Evolutionary conservation across 2,113 vertebrate species (phyloP).

Genomic region (Alligator mississippiensis): DNA sequence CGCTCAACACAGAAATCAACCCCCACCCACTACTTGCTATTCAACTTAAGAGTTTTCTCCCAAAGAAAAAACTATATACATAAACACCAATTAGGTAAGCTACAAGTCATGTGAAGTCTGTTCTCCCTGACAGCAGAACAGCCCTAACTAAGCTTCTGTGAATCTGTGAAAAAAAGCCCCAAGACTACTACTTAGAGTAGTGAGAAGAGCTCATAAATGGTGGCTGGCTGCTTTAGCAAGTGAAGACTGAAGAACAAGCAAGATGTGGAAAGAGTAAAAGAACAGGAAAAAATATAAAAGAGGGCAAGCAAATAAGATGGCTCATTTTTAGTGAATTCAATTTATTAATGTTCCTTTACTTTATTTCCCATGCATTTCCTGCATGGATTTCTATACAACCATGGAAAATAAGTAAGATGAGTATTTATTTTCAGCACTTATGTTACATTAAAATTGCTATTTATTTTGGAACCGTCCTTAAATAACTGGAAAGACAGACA

Average conservation of each 20-base stretch:
- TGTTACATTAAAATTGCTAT: neutral
- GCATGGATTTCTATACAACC: neutral
- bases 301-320: accelerated
- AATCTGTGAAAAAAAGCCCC: no score
- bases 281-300: accelerated
- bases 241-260: neutral
- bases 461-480: neutral
- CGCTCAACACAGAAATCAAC: accelerated
- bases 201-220: no score
- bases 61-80: neutral
- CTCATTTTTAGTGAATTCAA: neutral
- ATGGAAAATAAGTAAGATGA: neutral
- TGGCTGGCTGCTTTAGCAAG: no score
- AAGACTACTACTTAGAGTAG: no score
- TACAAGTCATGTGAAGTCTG: accelerated
- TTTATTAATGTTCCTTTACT: neutral
- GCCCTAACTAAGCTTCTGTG: neutral
- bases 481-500: neutral
- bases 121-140: neutral
- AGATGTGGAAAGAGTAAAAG: neutral
- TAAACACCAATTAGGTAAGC: neutral
- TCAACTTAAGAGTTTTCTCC: neutral
- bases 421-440: neutral
- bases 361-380: neutral
- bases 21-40: neutral